A percentile compares a stretch with the other conserved stretches of the same genome.
phyloP scores from a whole-genome alignment of 2,888 invertebrate species.

The Ophraella communa region DNA sequence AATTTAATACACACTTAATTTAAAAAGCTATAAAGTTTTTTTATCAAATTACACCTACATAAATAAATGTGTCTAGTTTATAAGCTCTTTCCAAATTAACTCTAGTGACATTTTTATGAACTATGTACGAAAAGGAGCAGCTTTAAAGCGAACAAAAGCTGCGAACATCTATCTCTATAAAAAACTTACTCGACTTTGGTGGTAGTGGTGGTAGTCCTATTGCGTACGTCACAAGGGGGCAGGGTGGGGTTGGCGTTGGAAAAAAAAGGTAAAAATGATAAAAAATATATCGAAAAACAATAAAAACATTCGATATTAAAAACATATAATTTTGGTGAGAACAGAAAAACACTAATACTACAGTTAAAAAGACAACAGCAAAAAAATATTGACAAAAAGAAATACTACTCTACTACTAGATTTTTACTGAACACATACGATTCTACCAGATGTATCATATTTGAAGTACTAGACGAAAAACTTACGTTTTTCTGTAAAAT shows the following conservation, averaged over 20 bases:
- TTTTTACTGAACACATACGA: constrained; percentile 41
- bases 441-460: constrained; percentile 43
- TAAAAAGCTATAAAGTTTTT: too few species aligned
- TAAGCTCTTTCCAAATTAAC: neutral
- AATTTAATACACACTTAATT: too few species aligned
- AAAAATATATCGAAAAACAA: constrained; percentile 45
- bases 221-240: constrained; percentile 48
- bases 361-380: constrained; percentile 11
- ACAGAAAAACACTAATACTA: constrained; percentile 19
- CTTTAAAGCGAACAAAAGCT: constrained; percentile 34
- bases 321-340: constrained; percentile 23
- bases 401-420: constrained; percentile 20
- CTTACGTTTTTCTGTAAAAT: constrained; percentile 52
- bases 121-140: constrained; percentile 38
- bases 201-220: constrained; percentile 55
- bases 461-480: constrained; percentile 39
- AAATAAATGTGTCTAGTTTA: too few species aligned
- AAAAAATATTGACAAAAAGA: neutral
- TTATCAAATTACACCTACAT: too few species aligned
- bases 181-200: constrained; percentile 58
- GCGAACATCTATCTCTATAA: constrained; percentile 31
- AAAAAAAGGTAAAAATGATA: constrained; percentile 51
- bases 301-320: constrained; percentile 45
- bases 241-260: constrained; percentile 43
- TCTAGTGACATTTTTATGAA: neutral